phyloP scores from a whole-genome alignment of 2,113 vertebrate species.

The Dermatemys mawii region DNA sequence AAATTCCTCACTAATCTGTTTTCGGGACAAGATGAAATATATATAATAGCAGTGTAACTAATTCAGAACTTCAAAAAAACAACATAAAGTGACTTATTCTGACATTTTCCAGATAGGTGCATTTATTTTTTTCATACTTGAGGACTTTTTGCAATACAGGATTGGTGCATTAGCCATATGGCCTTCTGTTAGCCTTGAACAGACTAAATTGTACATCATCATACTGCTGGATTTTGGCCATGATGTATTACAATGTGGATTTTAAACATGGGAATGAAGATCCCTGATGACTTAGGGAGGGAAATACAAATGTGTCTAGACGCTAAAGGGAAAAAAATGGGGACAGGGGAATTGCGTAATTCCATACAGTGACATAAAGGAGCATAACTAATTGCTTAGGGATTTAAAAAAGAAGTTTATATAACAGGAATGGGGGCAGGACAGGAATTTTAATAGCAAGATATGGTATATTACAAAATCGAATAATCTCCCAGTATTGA shows the following conservation, averaged over 20 bases:
- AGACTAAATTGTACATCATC: accelerated
- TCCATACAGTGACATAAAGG: background rate
- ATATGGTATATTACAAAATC: background rate
- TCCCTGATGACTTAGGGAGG: background rate
- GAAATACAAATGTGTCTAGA: background rate
- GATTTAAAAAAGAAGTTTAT: background rate
- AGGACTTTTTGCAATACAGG: background rate
- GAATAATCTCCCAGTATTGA: background rate
- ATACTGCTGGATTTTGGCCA: accelerated
- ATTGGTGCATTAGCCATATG: background rate
- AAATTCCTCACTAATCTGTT: slow-evolving; percentile 28
- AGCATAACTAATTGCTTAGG: background rate
- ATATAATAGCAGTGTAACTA: slow-evolving; percentile 33
- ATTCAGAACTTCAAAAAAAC: slow-evolving; percentile 25
- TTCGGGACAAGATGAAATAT: background rate
- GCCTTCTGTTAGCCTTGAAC: background rate
- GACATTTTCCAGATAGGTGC: background rate
- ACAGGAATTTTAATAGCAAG: background rate
- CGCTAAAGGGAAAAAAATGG: background rate
- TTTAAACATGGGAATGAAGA: background rate
- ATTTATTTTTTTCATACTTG: background rate
- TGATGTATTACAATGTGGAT: background rate
- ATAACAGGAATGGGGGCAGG: background rate
- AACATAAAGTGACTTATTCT: background rate
- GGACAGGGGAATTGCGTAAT: background rate